Conservation (phyloP, 1,140 invertebrate genomes). For the Euschistus heros region DNA sequence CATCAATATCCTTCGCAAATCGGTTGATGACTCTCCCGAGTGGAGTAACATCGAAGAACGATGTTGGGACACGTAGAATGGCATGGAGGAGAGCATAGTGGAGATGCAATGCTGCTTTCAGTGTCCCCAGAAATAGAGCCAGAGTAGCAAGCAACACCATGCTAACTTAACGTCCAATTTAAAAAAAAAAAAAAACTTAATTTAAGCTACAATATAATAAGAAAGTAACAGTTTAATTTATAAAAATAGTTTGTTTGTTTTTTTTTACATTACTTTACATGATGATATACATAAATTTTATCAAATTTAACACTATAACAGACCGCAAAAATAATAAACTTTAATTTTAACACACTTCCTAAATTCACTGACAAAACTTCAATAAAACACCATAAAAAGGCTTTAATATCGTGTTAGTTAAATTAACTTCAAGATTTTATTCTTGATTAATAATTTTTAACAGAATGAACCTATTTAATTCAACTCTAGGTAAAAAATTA, state of each 20-base stretch:
- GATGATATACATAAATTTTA: too few relatives aligned
- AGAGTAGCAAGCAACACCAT: conserved; percentile 20
- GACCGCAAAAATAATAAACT: neutral
- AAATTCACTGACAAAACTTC: neutral
- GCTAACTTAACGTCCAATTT: conserved; percentile 14
- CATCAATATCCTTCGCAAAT: conserved; percentile 75
- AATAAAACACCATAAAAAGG: too few relatives aligned
- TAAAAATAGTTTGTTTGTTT: too few relatives aligned
- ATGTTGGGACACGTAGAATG: conserved; percentile 51
- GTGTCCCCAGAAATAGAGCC: conserved; percentile 47
- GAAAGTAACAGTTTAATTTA: too few relatives aligned
- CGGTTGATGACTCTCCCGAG: conserved; percentile 72
- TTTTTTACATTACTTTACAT: too few relatives aligned
- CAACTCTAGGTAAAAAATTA: too few relatives aligned
- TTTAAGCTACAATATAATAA: too few relatives aligned
- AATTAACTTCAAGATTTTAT: too few relatives aligned
- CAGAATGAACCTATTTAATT: too few relatives aligned
- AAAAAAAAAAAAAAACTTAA: neutral
- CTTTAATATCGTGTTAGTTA: too few relatives aligned
- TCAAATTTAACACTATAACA: neutral
- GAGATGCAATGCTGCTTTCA: conserved; percentile 60
- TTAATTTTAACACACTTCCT: neutral
- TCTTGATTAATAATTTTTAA: too few relatives aligned
- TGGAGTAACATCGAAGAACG: conserved; percentile 81
- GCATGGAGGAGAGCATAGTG: conserved; percentile 47